These are phyloP conservation scores for Gallinago paraguaiae DNA, from an alignment of 2,113 vertebrate genomes.

Conservation along the genomic window DNA sequence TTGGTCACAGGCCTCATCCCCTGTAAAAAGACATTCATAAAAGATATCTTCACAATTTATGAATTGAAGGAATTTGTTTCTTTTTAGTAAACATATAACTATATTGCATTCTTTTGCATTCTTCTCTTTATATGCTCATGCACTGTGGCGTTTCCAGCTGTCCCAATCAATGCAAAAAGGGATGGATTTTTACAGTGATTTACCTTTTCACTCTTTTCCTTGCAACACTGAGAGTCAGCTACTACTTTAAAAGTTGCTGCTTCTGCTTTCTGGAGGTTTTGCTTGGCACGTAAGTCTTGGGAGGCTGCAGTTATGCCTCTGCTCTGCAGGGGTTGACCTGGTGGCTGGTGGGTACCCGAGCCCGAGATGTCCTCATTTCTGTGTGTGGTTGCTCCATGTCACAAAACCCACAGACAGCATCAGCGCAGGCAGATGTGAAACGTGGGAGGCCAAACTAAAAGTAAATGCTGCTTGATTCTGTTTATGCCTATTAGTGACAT, in stretches of 20 bases:
- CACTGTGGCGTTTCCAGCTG: not conserved
- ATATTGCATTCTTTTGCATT: not conserved
- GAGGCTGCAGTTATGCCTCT: not conserved
- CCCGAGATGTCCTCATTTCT: rapidly evolving
- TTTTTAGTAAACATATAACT: not conserved
- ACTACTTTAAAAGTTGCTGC: not conserved
- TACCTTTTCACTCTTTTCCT: not conserved
- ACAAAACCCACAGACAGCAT: not conserved
- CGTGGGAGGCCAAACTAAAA: not conserved
- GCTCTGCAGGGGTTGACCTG: not conserved
- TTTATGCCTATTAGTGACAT: not conserved
- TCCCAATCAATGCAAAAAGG: not conserved
- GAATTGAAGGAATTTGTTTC: not conserved
- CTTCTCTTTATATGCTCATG: not conserved
- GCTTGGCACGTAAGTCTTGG: rapidly evolving
- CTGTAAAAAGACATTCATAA: not conserved
- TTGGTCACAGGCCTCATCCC: not conserved
- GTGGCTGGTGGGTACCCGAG: not conserved
- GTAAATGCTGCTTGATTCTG: not conserved
- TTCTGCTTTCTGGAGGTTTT: not conserved
- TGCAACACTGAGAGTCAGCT: not conserved
- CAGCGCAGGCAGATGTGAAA: not conserved
- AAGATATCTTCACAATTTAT: not conserved
- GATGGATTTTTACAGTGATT: not conserved
- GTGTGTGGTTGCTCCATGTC: not conserved